A percentile compares a stretch with the other conserved stretches of the same genome.
Conservation (phyloP, 1,140 invertebrate genomes). For the Neodiprion pinetum region DNA sequence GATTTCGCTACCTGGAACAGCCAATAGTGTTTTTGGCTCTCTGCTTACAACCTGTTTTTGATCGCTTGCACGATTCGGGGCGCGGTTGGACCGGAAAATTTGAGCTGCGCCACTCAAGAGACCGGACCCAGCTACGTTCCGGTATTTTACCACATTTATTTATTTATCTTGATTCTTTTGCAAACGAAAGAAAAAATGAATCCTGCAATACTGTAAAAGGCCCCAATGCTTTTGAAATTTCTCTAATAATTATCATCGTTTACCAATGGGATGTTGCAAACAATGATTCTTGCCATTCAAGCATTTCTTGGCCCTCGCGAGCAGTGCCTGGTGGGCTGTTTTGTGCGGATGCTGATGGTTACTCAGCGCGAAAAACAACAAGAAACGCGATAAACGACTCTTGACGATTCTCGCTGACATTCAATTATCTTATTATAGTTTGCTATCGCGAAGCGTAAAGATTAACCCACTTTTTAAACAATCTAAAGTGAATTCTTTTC, state of each 20-base stretch:
- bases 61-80: constrained; percentile 75
- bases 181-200: too few relatives aligned
- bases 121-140: constrained; percentile 63
- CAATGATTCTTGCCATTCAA: constrained; percentile 43
- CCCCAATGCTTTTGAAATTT: constrained; percentile 19
- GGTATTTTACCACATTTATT: constrained; percentile 38
- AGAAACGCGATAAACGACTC: constrained; percentile 56
- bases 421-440: too few relatives aligned
- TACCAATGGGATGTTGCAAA: background rate
- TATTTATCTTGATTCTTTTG: too few relatives aligned
- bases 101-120: constrained; percentile 65
- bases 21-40: constrained; percentile 85
- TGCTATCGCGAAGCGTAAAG: too few relatives aligned
- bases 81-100: constrained; percentile 69
- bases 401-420: too few relatives aligned
- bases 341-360: constrained; percentile 81
- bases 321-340: constrained; percentile 84
- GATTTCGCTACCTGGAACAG: constrained; percentile 86
- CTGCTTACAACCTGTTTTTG: constrained; percentile 82
- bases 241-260: constrained; percentile 49
- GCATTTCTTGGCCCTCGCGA: constrained; percentile 83
- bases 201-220: background rate
- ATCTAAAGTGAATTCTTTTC: too few relatives aligned
- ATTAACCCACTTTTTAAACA: too few relatives aligned
- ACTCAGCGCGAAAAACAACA: constrained; percentile 71